Evolutionary conservation across 1,140 invertebrate species (phyloP).

Genomic region (Drosophila miranda): DNA sequence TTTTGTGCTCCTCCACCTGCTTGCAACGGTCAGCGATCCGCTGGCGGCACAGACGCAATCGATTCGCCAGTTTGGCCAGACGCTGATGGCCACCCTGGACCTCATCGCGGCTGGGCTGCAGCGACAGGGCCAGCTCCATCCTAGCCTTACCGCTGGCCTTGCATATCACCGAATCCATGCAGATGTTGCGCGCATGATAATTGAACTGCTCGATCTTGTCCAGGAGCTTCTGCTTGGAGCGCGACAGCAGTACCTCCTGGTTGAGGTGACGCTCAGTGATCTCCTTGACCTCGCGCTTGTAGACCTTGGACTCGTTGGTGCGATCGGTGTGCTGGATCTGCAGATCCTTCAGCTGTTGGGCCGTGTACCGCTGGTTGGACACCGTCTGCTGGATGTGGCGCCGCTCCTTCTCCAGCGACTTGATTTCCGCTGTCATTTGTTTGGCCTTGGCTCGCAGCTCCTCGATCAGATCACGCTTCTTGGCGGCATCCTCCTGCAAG

Average conservation of each 20-base stretch:
- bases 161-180: constrained; percentile 32
- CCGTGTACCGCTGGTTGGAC: constrained; percentile 27
- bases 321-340: constrained; percentile 33
- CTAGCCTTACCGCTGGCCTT: constrained; percentile 13
- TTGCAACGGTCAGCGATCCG: constrained; percentile 15
- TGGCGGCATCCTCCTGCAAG: not conserved
- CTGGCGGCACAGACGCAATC: constrained; percentile 22
- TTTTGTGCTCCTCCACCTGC: constrained; percentile 32
- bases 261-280: constrained; percentile 38
- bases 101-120: constrained; percentile 33
- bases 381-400: constrained; percentile 27
- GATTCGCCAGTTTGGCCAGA: constrained; percentile 18
- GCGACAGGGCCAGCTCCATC: constrained; percentile 42
- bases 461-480: not conserved
- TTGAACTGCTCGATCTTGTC: constrained; percentile 65
- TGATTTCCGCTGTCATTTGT: not conserved
- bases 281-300: constrained; percentile 46
- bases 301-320: constrained; percentile 32
- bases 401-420: constrained; percentile 16
- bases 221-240: constrained; percentile 61
- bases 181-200: constrained; percentile 36
- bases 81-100: constrained; percentile 18
- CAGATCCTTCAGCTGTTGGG: constrained; percentile 27
- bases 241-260: constrained; percentile 66
- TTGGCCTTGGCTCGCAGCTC: not conserved